Base-by-base conservation (phyloP, 2,797 vertebrate genomes). In the Micrastur ruficollis region DNA sequence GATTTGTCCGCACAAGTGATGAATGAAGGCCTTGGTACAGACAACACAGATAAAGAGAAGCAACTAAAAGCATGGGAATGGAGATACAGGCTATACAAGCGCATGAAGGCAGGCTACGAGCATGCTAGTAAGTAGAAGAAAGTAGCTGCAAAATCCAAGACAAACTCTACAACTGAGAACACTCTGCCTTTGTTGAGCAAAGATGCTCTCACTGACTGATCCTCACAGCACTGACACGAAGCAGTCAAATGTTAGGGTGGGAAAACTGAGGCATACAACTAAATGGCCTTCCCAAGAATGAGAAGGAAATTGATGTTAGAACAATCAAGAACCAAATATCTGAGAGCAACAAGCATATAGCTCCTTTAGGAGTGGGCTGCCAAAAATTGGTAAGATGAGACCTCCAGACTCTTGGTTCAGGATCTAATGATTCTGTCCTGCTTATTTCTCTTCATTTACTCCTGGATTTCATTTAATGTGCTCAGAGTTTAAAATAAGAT, bases 41-140 rank as follows among this genome's bases (percentile, higher is more conserved):
- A 99, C 93, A 98, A 96, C 44, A 97, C 98, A 8, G 99, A 99
- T 75, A 98, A 98, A 70, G 99, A 99, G 97, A 99, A 99, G 80
- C 98, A 98, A 85, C 98, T 99, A 52, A 98, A 98, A 82, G 98
- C 98, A 55, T 99, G 99, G 99, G 98, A 99, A 96, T 99, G 99
- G 99, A 98, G 99, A 96, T 98, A 98, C 93, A 98, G 98, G 87
- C 98, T 99, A 16, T 99, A 99, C 98, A 98, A 98, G 84, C 99
- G 99, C 95, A 99, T 99, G 99, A 99, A 97, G 94, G 98, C 98
- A 0, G 99, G 99, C 93, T 99, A 99, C 50, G 99, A 99, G 90
- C 99, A 99, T 1, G 98, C 99, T 92, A 98, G 99, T 99, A 96
- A 99, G 99, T 98, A 96, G 42, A 26, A 75, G 46, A 32, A 59